A percentile compares a stretch with the other conserved stretches of the same genome.
Evolutionary conservation across 2,797 vertebrate genomes (phyloP).

Genomic region (Hippopotamyrus pictus): DNA sequence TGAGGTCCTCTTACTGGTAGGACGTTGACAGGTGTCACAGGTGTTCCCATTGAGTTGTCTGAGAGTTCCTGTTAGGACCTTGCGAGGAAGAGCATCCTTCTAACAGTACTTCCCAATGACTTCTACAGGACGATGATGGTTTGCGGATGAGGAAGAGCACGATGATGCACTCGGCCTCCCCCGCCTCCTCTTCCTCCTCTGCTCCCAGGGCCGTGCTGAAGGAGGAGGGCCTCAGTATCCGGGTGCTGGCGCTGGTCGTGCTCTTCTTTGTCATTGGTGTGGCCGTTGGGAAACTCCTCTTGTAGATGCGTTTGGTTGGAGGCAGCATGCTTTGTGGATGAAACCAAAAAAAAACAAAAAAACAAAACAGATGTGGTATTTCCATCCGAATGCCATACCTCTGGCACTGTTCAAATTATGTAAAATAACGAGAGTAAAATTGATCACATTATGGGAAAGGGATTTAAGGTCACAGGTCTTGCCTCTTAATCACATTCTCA

Average conservation of each 20-base stretch:
- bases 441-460: slow-evolving; percentile 53
- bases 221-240: slow-evolving; percentile 82
- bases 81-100: not conserved
- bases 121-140: slow-evolving; percentile 81
- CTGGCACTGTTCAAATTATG: slow-evolving; percentile 73
- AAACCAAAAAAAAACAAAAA: slow-evolving; percentile 48
- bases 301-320: slow-evolving; percentile 79
- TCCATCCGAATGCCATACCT: slow-evolving; percentile 71
- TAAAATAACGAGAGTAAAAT: slow-evolving; percentile 49
- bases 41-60: not conserved
- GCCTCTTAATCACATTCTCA: slow-evolving; percentile 71
- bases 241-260: slow-evolving; percentile 79
- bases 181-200: slow-evolving; percentile 47
- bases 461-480: slow-evolving; percentile 76
- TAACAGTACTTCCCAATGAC: not conserved
- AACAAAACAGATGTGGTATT: slow-evolving; percentile 61
- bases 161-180: slow-evolving; percentile 64
- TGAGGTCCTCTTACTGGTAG: not conserved
- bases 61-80: not conserved
- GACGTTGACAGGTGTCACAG: not conserved
- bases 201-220: slow-evolving; percentile 63
- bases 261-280: slow-evolving; percentile 91
- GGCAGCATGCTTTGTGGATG: slow-evolving; percentile 60
- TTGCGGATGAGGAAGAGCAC: slow-evolving; percentile 86
- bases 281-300: slow-evolving; percentile 91